phyloP scores from a whole-genome alignment of 2,888 invertebrate genomes.

The Andrena flavipes region DNA sequence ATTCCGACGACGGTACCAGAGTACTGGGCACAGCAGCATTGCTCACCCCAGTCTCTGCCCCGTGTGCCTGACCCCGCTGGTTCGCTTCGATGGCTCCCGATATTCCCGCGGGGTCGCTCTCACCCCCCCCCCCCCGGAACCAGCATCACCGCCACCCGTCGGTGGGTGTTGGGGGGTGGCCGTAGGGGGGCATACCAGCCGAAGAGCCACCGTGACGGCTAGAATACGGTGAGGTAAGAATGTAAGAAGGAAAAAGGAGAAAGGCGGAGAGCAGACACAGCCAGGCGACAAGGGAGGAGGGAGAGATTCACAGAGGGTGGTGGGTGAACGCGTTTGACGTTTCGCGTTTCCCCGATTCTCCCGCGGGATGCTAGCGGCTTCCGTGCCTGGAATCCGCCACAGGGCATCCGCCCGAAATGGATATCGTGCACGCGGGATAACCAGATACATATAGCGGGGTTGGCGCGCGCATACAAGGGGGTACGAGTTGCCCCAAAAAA shows the following conservation, averaged over 20 bases:
- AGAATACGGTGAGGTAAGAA: slow-evolving; percentile 1
- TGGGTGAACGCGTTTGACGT: slow-evolving; percentile 67
- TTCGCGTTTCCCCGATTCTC: slow-evolving; percentile 70
- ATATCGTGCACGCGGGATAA: slow-evolving; percentile 73
- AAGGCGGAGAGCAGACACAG: slow-evolving; percentile 21
- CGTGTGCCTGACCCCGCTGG: slow-evolving; percentile 33
- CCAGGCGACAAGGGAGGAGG: slow-evolving; percentile 26
- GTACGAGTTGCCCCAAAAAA: slow-evolving; percentile 65
- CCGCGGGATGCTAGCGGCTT: slow-evolving; percentile 70
- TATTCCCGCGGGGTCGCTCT: slow-evolving; percentile 69
- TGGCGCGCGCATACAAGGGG: neutral
- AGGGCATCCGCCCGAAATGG: slow-evolving; percentile 72
- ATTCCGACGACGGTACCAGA: slow-evolving; percentile 40
- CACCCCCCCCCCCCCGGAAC: slow-evolving; percentile 50
- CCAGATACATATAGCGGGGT: slow-evolving; percentile 46
- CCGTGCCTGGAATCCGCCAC: slow-evolving; percentile 71
- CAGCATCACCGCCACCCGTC: slow-evolving; percentile 30
- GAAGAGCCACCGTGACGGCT: neutral
- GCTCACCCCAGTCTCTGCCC: slow-evolving; percentile 33
- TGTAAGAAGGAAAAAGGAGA: slow-evolving; percentile 24
- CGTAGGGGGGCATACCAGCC: neutral
- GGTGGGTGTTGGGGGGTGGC: slow-evolving; percentile 26
- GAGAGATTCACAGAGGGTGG: neutral
- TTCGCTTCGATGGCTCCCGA: slow-evolving; percentile 69
- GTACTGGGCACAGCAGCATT: slow-evolving; percentile 46